Conservation (phyloP, 2,113 vertebrate species). For the Rhinolophus sinicus region DNA sequence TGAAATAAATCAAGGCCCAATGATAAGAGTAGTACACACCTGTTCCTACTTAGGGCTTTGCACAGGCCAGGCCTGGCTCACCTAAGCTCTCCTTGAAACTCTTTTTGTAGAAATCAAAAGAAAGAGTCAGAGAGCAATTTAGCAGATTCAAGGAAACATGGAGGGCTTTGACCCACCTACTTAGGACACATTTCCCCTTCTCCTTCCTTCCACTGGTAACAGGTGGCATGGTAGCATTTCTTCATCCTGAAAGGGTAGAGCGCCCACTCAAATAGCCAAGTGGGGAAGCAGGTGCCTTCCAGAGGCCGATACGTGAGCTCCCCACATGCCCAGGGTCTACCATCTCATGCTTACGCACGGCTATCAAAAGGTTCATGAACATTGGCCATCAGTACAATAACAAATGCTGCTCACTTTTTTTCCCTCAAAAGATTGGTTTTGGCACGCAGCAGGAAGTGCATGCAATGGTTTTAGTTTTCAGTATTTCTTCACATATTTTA, state of each 20-base stretch:
- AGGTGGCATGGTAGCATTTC: conserved; percentile 73
- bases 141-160: conserved; percentile 38
- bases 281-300: conserved; percentile 10
- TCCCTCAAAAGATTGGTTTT: neutral
- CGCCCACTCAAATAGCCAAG: conserved; percentile 80
- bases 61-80: neutral
- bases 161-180: conserved; percentile 78
- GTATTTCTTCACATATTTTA: neutral
- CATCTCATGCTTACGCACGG: conserved; percentile 22
- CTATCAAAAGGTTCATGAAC: neutral
- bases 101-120: conserved; percentile 48
- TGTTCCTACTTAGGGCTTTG: conserved; percentile 38
- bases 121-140: conserved; percentile 59
- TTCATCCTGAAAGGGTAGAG: conserved; percentile 79
- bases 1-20: neutral
- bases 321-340: conserved; percentile 32
- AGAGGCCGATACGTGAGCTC: conserved; percentile 46
- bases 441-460: neutral
- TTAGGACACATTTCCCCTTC: conserved; percentile 72
- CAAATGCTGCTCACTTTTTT: neutral
- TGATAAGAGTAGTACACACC: neutral
- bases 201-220: conserved; percentile 78
- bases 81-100: conserved; percentile 53
- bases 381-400: neutral
- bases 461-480: neutral